Percentiles rank a stretch among this genome's conserved stretches.
Evolutionary conservation across 2,113 vertebrate species (phyloP).

Genomic region (Varanus komodoensis): DNA sequence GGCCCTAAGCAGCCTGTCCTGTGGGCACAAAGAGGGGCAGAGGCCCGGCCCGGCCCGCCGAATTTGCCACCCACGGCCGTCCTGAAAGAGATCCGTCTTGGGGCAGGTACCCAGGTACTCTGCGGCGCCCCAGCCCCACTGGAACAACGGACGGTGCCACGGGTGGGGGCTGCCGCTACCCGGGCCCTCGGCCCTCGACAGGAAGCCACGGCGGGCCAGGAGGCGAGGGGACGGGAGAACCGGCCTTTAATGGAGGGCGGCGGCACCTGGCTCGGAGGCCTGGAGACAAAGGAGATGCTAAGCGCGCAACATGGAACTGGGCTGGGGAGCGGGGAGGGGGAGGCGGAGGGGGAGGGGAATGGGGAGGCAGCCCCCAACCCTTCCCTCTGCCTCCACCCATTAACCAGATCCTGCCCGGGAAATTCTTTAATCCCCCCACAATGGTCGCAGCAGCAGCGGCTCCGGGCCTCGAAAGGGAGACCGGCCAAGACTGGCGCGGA

Average conservation of each 20-base stretch:
- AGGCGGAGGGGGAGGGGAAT: background rate
- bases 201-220: background rate
- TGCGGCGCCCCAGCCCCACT: no score
- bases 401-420: background rate
- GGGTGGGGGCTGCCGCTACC: no score
- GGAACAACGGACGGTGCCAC: no score
- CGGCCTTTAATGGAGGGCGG: background rate
- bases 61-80: no score
- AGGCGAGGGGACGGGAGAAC: background rate
- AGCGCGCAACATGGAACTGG: background rate
- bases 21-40: background rate
- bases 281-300: slow-evolving; percentile 28
- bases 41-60: background rate
- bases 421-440: no score
- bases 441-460: background rate
- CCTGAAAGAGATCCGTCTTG: background rate
- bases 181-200: no score
- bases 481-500: background rate
- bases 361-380: slow-evolving; percentile 24
- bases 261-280: slow-evolving; percentile 8
- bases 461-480: background rate
- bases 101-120: no score
- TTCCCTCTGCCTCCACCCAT: background rate
- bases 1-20: background rate
- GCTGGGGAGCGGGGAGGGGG: background rate